Evolutionary conservation across 2,113 vertebrate species (phyloP), one percentile per base, ranked within the genome.

Genomic region (Terrapene triunguis): DNA sequence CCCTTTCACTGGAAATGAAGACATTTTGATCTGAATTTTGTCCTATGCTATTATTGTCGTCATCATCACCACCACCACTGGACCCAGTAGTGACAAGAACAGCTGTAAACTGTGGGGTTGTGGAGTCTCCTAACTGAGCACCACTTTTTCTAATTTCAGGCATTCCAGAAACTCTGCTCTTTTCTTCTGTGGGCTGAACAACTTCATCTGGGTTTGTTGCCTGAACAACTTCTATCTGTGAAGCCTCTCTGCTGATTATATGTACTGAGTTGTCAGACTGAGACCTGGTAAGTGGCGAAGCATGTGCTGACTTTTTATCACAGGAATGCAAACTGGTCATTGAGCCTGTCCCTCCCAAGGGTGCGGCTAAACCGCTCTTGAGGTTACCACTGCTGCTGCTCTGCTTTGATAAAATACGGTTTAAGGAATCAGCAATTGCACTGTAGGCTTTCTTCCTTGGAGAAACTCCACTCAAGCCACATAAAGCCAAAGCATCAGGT

Each of bases 181-280:
- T 38, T 10, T 32, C 57, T 84, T 85, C 94, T 32, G 19, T 1
- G 50, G 50, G 86, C 81, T 19, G 25, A 88, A 81, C 80, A 10
- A 50, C 82, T 79, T 81, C 87, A 12, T 42, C 3, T 13, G 76
- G 48, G 8, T 3, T 76, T 55, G 54, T 29, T 84, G 82, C 65
- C 0, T 85, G 54, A 59, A 87, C 84, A 51, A 88, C 80, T 44
- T 76, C 47, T 85, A 69, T 29, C 53, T 83, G 93, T 74, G 97
- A 94, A 3, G 3, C 35, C 5, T 95, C 97, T 82, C 55, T 85
- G 50, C 97, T 80, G 4, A 95, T 74, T 1, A 95, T 83, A n/a
- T 69, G 94, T 0, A 98, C 84, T 0, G 97, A 93, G 0, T 97
- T 96, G 59, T 98, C 98, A 16, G 98, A 99, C 84, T 94, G 98